These are phyloP conservation scores for Triplophysa rosa DNA, from an alignment of 2,113 vertebrate species.

Conservation along the genomic window DNA sequence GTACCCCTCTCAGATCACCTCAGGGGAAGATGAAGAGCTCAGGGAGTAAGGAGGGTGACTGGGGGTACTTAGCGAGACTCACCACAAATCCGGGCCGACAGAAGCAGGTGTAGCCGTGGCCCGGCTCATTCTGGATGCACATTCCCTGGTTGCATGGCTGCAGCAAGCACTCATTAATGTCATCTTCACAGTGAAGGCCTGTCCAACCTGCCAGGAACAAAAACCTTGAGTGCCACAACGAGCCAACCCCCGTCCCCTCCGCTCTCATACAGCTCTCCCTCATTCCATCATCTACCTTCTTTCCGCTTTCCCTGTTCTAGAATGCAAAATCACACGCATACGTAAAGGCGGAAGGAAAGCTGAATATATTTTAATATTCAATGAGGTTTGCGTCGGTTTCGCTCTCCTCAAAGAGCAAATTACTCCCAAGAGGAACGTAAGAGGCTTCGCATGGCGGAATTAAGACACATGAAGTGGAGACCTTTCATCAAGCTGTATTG, in stretches of 20 bases:
- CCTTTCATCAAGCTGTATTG: constrained; percentile 16
- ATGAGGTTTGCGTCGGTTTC: constrained; percentile 61
- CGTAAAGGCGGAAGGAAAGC: constrained; percentile 65
- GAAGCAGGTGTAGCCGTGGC: constrained; percentile 85
- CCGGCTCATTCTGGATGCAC: constrained; percentile 82
- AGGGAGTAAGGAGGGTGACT: constrained; percentile 47
- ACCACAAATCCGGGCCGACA: constrained; percentile 90
- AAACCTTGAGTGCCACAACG: constrained; percentile 57
- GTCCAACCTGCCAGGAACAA: constrained; percentile 84
- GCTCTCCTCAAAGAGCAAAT: constrained; percentile 65
- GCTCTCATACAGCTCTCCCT: background rate
- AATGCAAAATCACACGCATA: constrained; percentile 56
- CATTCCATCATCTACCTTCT: constrained; percentile 64
- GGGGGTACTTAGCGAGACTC: constrained; percentile 56
- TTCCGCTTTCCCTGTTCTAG: background rate
- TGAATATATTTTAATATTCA: constrained; percentile 72
- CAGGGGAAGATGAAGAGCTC: constrained; percentile 24
- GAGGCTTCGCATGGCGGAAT: constrained; percentile 50
- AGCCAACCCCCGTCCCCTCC: constrained; percentile 47
- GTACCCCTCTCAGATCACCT: constrained; percentile 7
- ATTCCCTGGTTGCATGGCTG: constrained; percentile 85
- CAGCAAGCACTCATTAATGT: constrained; percentile 86
- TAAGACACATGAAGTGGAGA: constrained; percentile 4
- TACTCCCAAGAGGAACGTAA: constrained; percentile 60
- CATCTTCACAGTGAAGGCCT: constrained; percentile 83